Base-by-base conservation (phyloP, 2,113 vertebrate species). In the Dasypus novemcinctus region DNA sequence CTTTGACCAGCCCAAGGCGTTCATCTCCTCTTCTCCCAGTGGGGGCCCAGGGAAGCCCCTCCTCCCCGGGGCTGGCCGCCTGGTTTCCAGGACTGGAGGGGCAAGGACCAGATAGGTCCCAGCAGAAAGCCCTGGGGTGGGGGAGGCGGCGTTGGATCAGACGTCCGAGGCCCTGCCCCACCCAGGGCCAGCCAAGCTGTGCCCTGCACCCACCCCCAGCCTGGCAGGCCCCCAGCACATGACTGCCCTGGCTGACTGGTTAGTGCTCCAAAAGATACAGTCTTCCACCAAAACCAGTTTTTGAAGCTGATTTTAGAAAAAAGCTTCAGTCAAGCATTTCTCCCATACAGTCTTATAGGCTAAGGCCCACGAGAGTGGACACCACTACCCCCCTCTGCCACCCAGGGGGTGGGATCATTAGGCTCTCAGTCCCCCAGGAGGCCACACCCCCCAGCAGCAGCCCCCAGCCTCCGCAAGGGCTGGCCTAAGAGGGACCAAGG, bases 291-390 rank as follows among this genome's bases (percentile, higher is more conserved):
- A 59, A 92, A 10, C 15, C 29, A 46, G 90, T 69, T 89, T 90
- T 81, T 79, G 87, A 95, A 94, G 72, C 54, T 86, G 79, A 91
- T 82, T 93, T 78, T 74, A 36, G 38, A 87, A 79, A 41, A n/a
- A 20, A 90, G 91, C 33, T 90, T 43, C 46, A 36, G 25, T 72
- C 61, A 38, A 2, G 36, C 38, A 0, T 91, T 43, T 87, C 66
- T 52, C 64, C 83, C n/a, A n/a, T n/a, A 54, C 38, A 3, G 27
- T 41, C 52, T n/a, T 29, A 29, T 12, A 41, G 87, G 64, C 20
- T 1, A 52, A 64, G 43, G 13, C 46, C 38, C 4, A 0, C 7
- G 36, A 17, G 17, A 9, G 2, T 9, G 17, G 31, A 8, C n/a
- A 23, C 2, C 31, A 5, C 57, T 18, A 7, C 9, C 2, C 14